Evolutionary conservation across 2,888 invertebrate genomes (phyloP), one percentile per base, ranked within the genome.

Genomic region (Glaucopsyche alexis): DNA sequence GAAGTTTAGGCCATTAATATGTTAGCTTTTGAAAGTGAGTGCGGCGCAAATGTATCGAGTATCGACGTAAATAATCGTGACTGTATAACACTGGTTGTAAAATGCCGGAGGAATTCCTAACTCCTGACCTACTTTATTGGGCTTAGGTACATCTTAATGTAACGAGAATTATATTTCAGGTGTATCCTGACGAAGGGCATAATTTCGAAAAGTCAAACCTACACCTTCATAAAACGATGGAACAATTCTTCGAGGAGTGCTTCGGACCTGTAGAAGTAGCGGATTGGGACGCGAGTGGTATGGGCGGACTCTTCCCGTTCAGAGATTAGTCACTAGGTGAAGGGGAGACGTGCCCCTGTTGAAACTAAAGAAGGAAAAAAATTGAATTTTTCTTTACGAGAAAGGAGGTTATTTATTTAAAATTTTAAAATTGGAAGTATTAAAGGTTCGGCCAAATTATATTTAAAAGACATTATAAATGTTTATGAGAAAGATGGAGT

Each of bases 171-270:
- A 38, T 19, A 29, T 78, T 79, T 3, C 90, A 97, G 97, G 95
- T 97, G 0, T 98, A 98, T 85, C 96, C 98, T 0, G 98, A 98
- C 85, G 97, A 97, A 85, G 96, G 95, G 49, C 97, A 98, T 85
- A 91, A 94, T 65, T 95, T 98, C 81, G 93, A 94, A 76, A 95
- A 96, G 70, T 96, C 97, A 0, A 93, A 94, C 71, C 93, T 95
- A 73, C 98, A 98, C 84, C 94, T 98, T 74, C 97, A 97, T 90
- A 95, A 95, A 82, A 95, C 97, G 11, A 95, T 98, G 94, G 97
- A 98, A 86, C 95, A 96, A 84, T 98, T 97, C 90, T 95, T 98
- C 83, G 96, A 96, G 85, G 96, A 97, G 75, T 96, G 96, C 83
- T 97, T 97, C 84, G 96, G 95, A 0, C 95, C 95, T 0, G 93